Percentiles rank a stretch among this genome's conserved stretches.
phyloP scores from a whole-genome alignment of 1,140 invertebrate species.

The Bombus sibiricus region DNA sequence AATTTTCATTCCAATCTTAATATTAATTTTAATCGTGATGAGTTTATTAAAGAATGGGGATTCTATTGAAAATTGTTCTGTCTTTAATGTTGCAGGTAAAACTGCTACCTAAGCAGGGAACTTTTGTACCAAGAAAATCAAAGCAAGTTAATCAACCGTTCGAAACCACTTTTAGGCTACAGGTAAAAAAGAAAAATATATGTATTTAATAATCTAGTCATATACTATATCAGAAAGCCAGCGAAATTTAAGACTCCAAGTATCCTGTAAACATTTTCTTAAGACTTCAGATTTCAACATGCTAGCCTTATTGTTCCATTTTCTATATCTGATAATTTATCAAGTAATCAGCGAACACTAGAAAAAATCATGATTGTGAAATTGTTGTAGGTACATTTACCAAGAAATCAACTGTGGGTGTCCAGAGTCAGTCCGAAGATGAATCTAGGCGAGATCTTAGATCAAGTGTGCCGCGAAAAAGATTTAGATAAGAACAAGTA shows the following conservation, averaged over 20 bases:
- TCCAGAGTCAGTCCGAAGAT: slow-evolving; percentile 88
- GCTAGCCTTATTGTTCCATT: slow-evolving; percentile 5
- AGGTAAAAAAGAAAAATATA: slow-evolving; percentile 75
- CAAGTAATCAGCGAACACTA: not conserved
- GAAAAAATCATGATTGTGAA: slow-evolving; percentile 22
- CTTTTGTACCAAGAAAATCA: slow-evolving; percentile 78
- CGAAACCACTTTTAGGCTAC: slow-evolving; percentile 89
- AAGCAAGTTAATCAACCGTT: slow-evolving; percentile 85
- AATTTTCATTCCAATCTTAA: not conserved
- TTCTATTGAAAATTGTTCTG: not conserved
- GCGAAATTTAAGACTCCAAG: not conserved
- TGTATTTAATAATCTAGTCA: not conserved
- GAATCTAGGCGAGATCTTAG: slow-evolving; percentile 86
- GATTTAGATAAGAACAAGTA: slow-evolving; percentile 89
- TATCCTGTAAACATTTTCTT: not conserved
- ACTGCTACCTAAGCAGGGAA: slow-evolving; percentile 84
- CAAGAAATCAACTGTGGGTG: slow-evolving; percentile 92
- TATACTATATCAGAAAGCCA: not conserved
- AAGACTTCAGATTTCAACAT: not conserved
- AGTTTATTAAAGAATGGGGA: not conserved
- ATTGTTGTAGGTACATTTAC: slow-evolving; percentile 88
- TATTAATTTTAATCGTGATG: not conserved
- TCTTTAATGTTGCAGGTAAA: slow-evolving; percentile 83
- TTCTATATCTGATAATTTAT: not conserved
- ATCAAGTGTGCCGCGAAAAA: slow-evolving; percentile 91